Base-by-base conservation (phyloP, 2,797 vertebrate species). In the Dendrocincla fuliginosa region DNA sequence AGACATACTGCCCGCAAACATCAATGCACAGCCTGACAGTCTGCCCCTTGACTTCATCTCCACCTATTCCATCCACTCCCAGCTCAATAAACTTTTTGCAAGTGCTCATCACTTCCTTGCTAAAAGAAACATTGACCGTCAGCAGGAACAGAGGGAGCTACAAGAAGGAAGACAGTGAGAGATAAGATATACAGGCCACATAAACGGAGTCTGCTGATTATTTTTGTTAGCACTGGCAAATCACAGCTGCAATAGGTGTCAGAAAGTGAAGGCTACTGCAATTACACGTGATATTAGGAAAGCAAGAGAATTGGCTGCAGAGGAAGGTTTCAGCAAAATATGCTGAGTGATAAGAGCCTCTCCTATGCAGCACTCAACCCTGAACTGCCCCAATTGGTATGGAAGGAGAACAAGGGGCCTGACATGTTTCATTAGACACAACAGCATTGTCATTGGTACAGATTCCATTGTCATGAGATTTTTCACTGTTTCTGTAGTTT, bases 201-300 rank as follows among this genome's bases (percentile, higher is more conserved):
- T 35, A 64, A 88, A 85, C 18, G 20, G 27, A 82, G 4, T 5
- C 41, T 37, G 39, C 41, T 24, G 35, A 55, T 65, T 84, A 71
- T 87, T 89, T 81, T 86, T 57, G 65, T 33, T 57, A 91, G 55
- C 59, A 47, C 10, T 27, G 7, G 70, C 47, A 84, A 89, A 83
- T 84, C 59, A 75, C 42, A 89, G 55, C 44, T 89, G 71, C 33
- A 76, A 35, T 9, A 77, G 23, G 52, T 9, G 12, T 28, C 32
- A 56, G 60, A 77, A 76, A 76, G 47, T 20, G 7, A 87, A 59
- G 25, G 44, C 50, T 59, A 33, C 28, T n/a, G 11, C 42, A 69
- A 46, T 19, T 9, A 22, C 16, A 65, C 5, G 15, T 1, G 0
- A 1, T 37, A 64, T 3, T n/a, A 47, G 18, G 30, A 61, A 89